Percentiles rank a stretch among this genome's conserved stretches.
Conservation (phyloP, 2,888 invertebrate species). For the Venustoraphidia nigricollis region DNA sequence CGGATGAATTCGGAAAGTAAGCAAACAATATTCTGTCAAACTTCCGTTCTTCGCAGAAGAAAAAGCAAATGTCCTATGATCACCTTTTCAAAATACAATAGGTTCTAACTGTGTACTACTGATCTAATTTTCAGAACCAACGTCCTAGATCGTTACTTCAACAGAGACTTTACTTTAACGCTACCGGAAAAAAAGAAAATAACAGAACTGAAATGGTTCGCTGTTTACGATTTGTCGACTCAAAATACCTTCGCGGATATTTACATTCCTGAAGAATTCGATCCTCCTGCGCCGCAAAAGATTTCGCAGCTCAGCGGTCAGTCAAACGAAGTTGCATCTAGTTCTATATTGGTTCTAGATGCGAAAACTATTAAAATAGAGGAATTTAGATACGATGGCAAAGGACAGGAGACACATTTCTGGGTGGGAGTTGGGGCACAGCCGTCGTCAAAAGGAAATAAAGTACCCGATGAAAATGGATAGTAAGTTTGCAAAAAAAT, state of each 20-base stretch:
- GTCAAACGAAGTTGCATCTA: slow-evolving; percentile 52
- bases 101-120: too few species aligned
- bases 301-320: slow-evolving; percentile 42
- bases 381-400: slow-evolving; percentile 63
- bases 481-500: slow-evolving; percentile 54
- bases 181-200: slow-evolving; percentile 76
- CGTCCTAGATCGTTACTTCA: slow-evolving; percentile 69
- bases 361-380: slow-evolving; percentile 65
- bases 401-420: slow-evolving; percentile 63
- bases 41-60: too few species aligned
- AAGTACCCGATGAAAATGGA: slow-evolving; percentile 81
- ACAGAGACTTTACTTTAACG: slow-evolving; percentile 65
- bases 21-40: slow-evolving; percentile 16
- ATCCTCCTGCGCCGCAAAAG: slow-evolving; percentile 59
- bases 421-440: slow-evolving; percentile 83
- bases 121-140: slow-evolving; percentile 55
- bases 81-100: too few species aligned
- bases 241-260: slow-evolving; percentile 85
- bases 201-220: slow-evolving; percentile 77
- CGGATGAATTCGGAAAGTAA: slow-evolving; percentile 75
- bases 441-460: slow-evolving; percentile 63
- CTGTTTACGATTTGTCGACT: slow-evolving; percentile 71
- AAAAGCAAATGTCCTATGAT: too few species aligned
- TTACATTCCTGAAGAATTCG: slow-evolving; percentile 79
- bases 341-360: slow-evolving; percentile 58